These are phyloP conservation scores for Delichon dasypus DNA, from an alignment of 2,797 vertebrate species.

Conservation along the genomic window DNA sequence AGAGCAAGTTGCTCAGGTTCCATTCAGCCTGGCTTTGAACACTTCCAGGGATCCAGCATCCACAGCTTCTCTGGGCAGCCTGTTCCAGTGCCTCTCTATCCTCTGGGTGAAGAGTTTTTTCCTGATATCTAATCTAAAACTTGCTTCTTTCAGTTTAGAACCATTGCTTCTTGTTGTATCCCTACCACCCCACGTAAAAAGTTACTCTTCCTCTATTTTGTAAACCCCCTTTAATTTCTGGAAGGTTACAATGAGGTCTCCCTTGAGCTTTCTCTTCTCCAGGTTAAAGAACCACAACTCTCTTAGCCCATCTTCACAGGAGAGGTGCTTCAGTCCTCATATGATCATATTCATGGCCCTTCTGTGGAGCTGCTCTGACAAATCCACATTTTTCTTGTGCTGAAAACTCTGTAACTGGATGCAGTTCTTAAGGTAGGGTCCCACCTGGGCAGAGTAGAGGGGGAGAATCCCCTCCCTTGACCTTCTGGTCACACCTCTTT, in stretches of 20 bases:
- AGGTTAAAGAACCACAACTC: background rate
- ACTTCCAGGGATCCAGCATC: background rate
- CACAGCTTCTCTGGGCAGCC: background rate
- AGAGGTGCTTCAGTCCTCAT: background rate
- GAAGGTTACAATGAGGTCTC: background rate
- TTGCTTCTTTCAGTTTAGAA: background rate
- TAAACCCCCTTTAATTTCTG: background rate
- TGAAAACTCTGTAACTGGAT: background rate
- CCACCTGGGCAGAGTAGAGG: background rate
- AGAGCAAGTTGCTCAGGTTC: background rate
- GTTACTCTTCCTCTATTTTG: background rate
- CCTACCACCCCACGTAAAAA: fast-evolving
- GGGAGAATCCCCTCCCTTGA: background rate
- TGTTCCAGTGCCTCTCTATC: background rate
- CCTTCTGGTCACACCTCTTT: background rate
- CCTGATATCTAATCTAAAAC: background rate
- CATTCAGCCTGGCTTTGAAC: background rate
- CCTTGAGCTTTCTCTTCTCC: background rate
- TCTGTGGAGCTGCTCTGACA: background rate
- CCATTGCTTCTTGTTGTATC: background rate
- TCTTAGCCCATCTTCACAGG: background rate
- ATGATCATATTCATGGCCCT: background rate
- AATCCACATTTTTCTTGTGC: background rate
- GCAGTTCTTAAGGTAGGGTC: background rate
- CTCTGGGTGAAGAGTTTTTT: background rate